Base-by-base conservation (phyloP, 2,113 vertebrate genomes). In the Malurus elegans region DNA sequence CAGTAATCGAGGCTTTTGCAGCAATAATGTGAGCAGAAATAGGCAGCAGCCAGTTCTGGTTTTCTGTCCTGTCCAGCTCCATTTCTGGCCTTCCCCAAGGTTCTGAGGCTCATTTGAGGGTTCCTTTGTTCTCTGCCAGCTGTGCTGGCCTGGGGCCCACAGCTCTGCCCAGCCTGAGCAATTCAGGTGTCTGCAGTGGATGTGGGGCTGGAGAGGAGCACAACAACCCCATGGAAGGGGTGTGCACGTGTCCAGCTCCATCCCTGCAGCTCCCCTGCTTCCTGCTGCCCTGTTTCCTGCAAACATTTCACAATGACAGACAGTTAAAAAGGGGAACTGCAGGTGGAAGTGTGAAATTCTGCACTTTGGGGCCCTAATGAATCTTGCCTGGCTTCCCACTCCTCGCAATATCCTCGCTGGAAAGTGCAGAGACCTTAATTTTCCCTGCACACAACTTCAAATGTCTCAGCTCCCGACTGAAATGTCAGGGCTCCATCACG, bases 401-500 rank as follows among this genome's bases (percentile, higher is more conserved):
- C 83, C 40, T n/a, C 40, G 47, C 69, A 34, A 26, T 62, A 53
- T 44, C n/a, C 8, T 40, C 38, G 61, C 79, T 86, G 48, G 65
- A 71, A 84, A 92, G 82, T 60, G 40, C 76, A 78, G 12, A 80
- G 86, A 91, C 95, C 61, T 88, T 92, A 64, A 90, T 84, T 91
- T 91, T 51, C 72, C 73, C n/a, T 24, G 14, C 48, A 61, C 40
- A 61, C 28, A 25, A 32, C 85, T 86, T 45, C 26, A 93, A 93
- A 88, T 50, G 67, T 24, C 83, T 86, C 92, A 44, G 61, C 48
- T 86, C 65, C 58, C 36, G 66, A 78, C 1, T 87, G 72, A 88
- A 90, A 93, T 47, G 71, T 86, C 92, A 88, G 56, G 56, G 73
- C 61, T 96, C 56, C 26, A 8, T 66, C 45, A 47, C 0, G 1